Evolutionary conservation across 2,888 invertebrate genomes (phyloP).

Genomic region (Endomychus coccineus): DNA sequence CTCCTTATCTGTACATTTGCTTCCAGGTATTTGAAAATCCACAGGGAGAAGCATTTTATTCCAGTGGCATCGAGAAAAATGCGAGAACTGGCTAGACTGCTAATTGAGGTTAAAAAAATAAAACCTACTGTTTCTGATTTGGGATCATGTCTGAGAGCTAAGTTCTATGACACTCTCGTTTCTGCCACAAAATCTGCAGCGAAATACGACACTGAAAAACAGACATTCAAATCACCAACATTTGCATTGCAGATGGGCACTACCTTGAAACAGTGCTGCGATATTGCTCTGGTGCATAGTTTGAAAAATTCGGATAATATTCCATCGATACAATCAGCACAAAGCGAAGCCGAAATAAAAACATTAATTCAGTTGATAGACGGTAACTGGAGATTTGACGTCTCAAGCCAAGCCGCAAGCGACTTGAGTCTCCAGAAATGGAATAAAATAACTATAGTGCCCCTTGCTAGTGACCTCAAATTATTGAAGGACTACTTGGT

Average conservation of each 20-base stretch:
- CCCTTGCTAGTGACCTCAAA: conserved; percentile 22
- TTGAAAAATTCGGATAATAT: conserved; percentile 3
- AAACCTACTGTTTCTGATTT: conserved; percentile 8
- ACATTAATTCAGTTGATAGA: conserved; percentile 7
- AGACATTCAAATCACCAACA: conserved; percentile 7
- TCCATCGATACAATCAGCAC: neutral
- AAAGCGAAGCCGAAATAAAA: conserved; percentile 5
- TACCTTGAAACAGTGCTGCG: conserved; percentile 12
- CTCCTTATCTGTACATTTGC: conserved; percentile 15
- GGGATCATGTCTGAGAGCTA: conserved; percentile 14
- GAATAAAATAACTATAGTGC: conserved; percentile 21
- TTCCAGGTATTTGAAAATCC: conserved; percentile 14
- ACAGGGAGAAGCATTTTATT: conserved; percentile 13
- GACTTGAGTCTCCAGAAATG: conserved; percentile 17
- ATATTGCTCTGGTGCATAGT: conserved; percentile 9
- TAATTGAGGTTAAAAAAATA: conserved; percentile 9
- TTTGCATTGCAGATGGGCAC: conserved; percentile 13
- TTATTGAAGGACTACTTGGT: conserved; percentile 19
- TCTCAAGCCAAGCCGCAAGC: conserved; percentile 7
- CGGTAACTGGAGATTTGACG: conserved; percentile 12
- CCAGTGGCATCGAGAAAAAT: conserved; percentile 16
- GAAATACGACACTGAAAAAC: conserved; percentile 10
- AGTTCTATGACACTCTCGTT: conserved; percentile 19
- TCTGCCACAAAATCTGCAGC: conserved; percentile 20
- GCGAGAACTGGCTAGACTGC: conserved; percentile 14